Evolutionary conservation across 2,113 vertebrate genomes (phyloP), one percentile per base, ranked within the genome.

Genomic region (Potamarius usumacintae): DNA sequence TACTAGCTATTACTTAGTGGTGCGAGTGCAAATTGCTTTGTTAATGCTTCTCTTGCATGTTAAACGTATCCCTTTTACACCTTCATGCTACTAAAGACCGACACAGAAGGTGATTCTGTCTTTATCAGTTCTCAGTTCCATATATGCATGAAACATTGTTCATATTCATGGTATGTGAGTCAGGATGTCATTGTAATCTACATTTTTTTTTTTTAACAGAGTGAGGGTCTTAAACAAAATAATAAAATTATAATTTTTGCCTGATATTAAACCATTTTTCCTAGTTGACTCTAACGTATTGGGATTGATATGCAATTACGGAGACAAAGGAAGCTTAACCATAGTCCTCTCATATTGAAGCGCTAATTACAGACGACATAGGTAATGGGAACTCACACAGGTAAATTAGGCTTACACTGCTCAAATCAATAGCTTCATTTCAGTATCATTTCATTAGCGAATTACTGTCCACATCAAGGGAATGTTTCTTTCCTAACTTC

Each of bases 341-440:
- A 72, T 4, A 42, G 48, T 30, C 18, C 18, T 30, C 53, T 22
- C 11, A 17, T 62, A 50, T 7, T 76, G 55, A 58, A 34, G 8
- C 50, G 42, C 20, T 60, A 34, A 57, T 72, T 55, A 84, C 14
- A 57, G 10, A 60, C 55, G 55, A 60, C 4, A 4, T 34, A 85
- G 30, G 17, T 53, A 53, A 78, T 55, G 4, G 50, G 42, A 55
- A 77, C 18, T 42, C 69, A 18, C 69, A 42, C 30, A 42, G 30
- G 69, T 22, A 76, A 48, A 76, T 22, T 53, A 78, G 76, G 50
- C 5, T 25, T 25, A 52, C 50, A 27, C 2, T 79, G 25, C n/a
- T 79, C n/a, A 79, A 77, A 77, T 77, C 55, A 27, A 52, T 60
- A 85, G 22, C 52, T 77, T 85, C 14, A 52, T 60, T 57, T 79